Evolutionary conservation across 2,888 invertebrate species (phyloP).

Genomic region (Caenorhabditis doughertyi): DNA sequence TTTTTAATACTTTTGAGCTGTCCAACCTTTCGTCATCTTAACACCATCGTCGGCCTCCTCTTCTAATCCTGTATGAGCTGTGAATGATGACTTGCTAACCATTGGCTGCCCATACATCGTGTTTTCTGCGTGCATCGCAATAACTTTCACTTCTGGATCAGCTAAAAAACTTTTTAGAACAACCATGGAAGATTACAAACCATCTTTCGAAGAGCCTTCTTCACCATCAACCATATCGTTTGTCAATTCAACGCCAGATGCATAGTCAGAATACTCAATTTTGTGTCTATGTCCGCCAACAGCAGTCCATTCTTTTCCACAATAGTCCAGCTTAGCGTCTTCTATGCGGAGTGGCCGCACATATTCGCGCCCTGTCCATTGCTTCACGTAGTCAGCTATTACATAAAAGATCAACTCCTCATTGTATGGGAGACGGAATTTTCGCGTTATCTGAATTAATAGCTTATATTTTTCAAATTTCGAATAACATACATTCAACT

Average conservation of each 20-base stretch:
- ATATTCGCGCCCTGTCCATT: slow-evolving; percentile 71
- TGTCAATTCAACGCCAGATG: slow-evolving; percentile 30
- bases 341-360: slow-evolving; percentile 59
- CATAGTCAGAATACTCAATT: slow-evolving; percentile 48
- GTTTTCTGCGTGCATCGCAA: slow-evolving; percentile 67
- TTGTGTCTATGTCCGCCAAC: slow-evolving; percentile 54
- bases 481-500: slow-evolving; percentile 88
- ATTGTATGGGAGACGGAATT: slow-evolving; percentile 98
- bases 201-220: slow-evolving; percentile 19
- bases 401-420: slow-evolving; percentile 98
- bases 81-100: neutral
- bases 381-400: slow-evolving; percentile 72
- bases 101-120: slow-evolving; percentile 8
- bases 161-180: neutral
- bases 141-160: slow-evolving; percentile 63
- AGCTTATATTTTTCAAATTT: neutral
- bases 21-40: slow-evolving; percentile 8
- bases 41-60: slow-evolving; percentile 44
- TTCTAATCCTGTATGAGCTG: slow-evolving; percentile 21
- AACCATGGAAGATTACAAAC: neutral
- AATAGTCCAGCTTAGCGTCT: slow-evolving; percentile 65
- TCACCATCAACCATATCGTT: slow-evolving; percentile 13
- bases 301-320: slow-evolving; percentile 65
- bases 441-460: slow-evolving; percentile 90
- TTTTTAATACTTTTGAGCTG: too few relatives aligned